Evolutionary conservation across 2,888 invertebrate species (phyloP).

Genomic region (Eilema griseolum): DNA sequence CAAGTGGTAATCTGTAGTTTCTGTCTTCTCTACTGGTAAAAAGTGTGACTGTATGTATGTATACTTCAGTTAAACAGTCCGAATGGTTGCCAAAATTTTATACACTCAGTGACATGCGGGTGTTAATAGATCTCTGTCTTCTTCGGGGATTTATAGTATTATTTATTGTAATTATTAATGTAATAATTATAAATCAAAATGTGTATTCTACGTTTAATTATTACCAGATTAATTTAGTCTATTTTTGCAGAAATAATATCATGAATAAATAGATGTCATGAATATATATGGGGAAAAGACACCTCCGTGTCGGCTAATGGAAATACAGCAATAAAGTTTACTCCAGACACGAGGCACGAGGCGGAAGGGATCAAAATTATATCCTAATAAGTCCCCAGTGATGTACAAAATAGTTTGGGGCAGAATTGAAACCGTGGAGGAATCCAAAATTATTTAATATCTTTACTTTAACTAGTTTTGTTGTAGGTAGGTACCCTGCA

Average conservation of each 20-base stretch:
- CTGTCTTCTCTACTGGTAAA: too few species aligned
- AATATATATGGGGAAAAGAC: conserved; percentile 35
- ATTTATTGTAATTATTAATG: too few species aligned
- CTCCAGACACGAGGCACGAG: conserved; percentile 22
- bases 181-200: background rate
- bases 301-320: conserved; percentile 49
- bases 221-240: conserved; percentile 11
- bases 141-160: too few species aligned
- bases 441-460: conserved; percentile 9
- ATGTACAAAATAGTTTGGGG: conserved; percentile 19
- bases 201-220: background rate
- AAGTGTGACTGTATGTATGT: too few species aligned
- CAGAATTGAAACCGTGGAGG: conserved; percentile 9
- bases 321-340: conserved; percentile 48
- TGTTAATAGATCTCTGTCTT: too few species aligned
- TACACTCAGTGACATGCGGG: background rate
- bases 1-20: too few species aligned
- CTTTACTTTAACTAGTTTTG: conserved; percentile 9
- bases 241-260: conserved; percentile 24
- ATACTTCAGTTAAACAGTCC: too few species aligned
- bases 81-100: too few species aligned
- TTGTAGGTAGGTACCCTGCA: background rate
- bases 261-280: conserved; percentile 31
- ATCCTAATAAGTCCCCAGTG: conserved; percentile 20
- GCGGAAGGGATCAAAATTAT: conserved; percentile 29